phyloP scores from a whole-genome alignment of 2,888 invertebrate genomes.

The Mesorhabditis belari region DNA sequence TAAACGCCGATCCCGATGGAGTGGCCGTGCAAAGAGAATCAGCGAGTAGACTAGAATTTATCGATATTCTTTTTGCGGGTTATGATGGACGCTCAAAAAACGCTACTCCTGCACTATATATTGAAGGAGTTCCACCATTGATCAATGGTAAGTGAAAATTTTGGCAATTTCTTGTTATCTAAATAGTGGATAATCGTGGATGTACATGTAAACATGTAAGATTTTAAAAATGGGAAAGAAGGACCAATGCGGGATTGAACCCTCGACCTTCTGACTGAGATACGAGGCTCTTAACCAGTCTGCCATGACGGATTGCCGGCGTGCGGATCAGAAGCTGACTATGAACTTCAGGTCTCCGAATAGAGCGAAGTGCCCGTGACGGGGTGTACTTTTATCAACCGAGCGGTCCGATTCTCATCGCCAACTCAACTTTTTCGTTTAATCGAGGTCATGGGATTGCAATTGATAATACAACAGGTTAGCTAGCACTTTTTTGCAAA shows the following conservation, averaged over 20 bases:
- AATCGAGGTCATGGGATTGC: conserved; percentile 64
- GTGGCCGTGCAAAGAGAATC: conserved; percentile 61
- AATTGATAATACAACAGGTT: conserved; percentile 40
- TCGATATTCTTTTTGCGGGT: conserved; percentile 71
- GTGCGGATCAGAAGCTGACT: no score
- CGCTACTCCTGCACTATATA: conserved; percentile 69
- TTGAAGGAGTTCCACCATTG: conserved; percentile 81
- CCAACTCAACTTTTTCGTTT: conserved; percentile 73
- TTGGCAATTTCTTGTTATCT: no score
- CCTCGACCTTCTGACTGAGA: no score
- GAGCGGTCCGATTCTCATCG: conserved; percentile 66
- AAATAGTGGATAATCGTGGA: no score
- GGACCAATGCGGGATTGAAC: no score
- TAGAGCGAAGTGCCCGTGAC: conserved; percentile 82
- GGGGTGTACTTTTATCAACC: conserved; percentile 82
- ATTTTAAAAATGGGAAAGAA: no score
- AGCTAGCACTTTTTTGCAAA: no score
- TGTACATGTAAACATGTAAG: no score
- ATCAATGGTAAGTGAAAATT: conserved; percentile 64
- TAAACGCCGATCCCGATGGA: conserved; percentile 45
- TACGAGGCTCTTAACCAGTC: no score
- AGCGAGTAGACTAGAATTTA: conserved; percentile 71
- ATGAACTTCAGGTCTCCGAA: conserved; percentile 63
- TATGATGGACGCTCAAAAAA: conserved; percentile 61
- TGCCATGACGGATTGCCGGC: no score